phyloP scores from a whole-genome alignment of 2,888 invertebrate genomes.

The Nineta flava region DNA sequence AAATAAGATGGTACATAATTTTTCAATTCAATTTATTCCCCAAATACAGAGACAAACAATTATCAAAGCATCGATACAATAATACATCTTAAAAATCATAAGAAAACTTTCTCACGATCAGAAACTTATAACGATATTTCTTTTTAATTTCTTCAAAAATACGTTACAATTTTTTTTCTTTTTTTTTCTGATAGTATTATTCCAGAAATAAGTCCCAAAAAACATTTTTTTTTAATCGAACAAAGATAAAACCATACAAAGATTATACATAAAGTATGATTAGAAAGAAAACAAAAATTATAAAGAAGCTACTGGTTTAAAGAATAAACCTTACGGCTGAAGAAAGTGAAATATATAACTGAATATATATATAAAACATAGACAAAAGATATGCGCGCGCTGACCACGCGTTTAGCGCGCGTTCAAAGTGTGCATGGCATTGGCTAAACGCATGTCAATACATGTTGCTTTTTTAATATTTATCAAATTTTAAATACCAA shows the following conservation, averaged over 20 bases:
- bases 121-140: neutral
- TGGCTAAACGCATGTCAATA: conserved; percentile 15
- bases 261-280: neutral
- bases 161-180: neutral
- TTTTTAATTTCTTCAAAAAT: neutral
- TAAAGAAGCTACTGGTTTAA: neutral
- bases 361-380: neutral
- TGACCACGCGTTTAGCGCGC: conserved; percentile 27
- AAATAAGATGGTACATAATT: too few relatives aligned
- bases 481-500: neutral
- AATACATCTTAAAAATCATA: too few relatives aligned
- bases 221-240: neutral
- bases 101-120: neutral
- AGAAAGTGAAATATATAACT: neutral
- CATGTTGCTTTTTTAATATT: conserved; percentile 1
- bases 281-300: neutral
- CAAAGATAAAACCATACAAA: neutral
- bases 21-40: too few relatives aligned
- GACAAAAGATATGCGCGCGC: conserved; percentile 17
- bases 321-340: neutral
- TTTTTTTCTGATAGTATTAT: neutral
- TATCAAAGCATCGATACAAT: too few relatives aligned
- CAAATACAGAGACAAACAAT: too few relatives aligned
- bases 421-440: conserved; percentile 21
- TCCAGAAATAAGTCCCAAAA: neutral